Conservation (phyloP, 2,113 vertebrate species). For the Nanorana parkeri region DNA sequence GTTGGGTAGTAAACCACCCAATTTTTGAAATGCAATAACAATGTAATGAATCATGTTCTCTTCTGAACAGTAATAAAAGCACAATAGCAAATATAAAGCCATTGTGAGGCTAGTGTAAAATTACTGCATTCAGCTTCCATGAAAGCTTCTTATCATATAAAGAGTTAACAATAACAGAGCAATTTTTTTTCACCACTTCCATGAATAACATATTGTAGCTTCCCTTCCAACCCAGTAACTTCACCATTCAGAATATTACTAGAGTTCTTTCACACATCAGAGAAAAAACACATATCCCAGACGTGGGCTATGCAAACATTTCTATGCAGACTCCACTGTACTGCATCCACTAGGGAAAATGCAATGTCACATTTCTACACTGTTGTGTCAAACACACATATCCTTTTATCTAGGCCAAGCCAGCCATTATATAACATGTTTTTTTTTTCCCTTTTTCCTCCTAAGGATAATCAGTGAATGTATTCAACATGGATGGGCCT, state of each 20-base stretch:
- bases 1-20: too few relatives aligned
- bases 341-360: conserved; percentile 25
- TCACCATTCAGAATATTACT: background rate
- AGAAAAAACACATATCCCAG: conserved; percentile 1
- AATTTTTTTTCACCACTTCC: background rate
- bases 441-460: background rate
- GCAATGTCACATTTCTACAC: conserved; percentile 24
- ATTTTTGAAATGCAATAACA: too few relatives aligned
- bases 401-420: conserved; percentile 27
- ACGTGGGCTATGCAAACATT: background rate
- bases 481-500: background rate
- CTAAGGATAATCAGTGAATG: background rate
- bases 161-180: too few relatives aligned
- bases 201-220: conserved; percentile 5
- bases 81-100: too few relatives aligned
- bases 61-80: too few relatives aligned
- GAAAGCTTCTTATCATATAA: too few relatives aligned
- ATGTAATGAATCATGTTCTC: too few relatives aligned
- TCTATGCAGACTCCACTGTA: background rate
- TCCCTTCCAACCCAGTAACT: conserved; percentile 10
- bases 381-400: conserved; percentile 21
- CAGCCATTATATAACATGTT: conserved; percentile 12
- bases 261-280: conserved; percentile 33
- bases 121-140: too few relatives aligned
- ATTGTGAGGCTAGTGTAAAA: too few relatives aligned